These are phyloP conservation scores for Lethrus apterus DNA, from an alignment of 1,140 invertebrate genomes.

Conservation along the genomic window DNA sequence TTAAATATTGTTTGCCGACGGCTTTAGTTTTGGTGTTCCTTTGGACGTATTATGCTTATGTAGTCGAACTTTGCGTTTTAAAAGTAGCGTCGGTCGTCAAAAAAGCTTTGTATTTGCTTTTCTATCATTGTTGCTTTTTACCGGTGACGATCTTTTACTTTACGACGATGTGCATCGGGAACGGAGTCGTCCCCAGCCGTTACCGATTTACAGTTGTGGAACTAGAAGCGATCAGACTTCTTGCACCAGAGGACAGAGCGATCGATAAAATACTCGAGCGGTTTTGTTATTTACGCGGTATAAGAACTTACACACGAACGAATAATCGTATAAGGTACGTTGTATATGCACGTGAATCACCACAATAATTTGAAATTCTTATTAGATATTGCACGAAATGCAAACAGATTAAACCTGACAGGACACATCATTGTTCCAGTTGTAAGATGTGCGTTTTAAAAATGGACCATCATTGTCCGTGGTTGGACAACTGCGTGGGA, in stretches of 20 bases:
- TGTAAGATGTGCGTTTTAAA: slow-evolving; percentile 55
- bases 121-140: slow-evolving; percentile 3
- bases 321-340: slow-evolving; percentile 3
- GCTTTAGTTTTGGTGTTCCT: not conserved
- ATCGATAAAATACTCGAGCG: not conserved
- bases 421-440: slow-evolving; percentile 33
- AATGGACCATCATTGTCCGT: slow-evolving; percentile 70
- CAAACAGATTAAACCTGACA: slow-evolving; percentile 33
- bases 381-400: slow-evolving; percentile 31
- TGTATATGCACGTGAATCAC: not conserved
- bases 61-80: slow-evolving; percentile 6
- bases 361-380: too few species aligned
- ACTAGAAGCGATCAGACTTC: not conserved
- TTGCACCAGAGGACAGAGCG: not conserved
- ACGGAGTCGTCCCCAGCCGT: not conserved
- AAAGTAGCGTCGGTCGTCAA: not conserved
- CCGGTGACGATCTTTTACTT: slow-evolving; percentile 1
- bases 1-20: not conserved
- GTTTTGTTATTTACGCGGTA: slow-evolving; percentile 2
- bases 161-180: slow-evolving; percentile 1
- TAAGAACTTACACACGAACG: slow-evolving; percentile 8
- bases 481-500: slow-evolving; percentile 70
- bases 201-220: not conserved
- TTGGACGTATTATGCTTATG: slow-evolving; percentile 6
- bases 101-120: not conserved